Evolutionary conservation across 2,888 invertebrate genomes (phyloP), one percentile per base, ranked within the genome.

Genomic region (Rotaria magnacalcarata): DNA sequence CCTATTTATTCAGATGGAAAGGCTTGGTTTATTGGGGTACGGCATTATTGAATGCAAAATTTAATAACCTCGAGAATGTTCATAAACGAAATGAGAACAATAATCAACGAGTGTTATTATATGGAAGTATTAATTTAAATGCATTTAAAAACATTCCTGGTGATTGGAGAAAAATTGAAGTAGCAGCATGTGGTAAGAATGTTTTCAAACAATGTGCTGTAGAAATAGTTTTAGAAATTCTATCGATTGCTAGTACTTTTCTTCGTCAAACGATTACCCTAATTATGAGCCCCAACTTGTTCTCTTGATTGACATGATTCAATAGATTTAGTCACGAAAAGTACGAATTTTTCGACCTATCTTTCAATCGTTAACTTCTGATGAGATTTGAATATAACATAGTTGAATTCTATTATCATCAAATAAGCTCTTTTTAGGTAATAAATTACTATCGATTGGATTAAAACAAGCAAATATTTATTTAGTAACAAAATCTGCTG

Each of bases 361-460:
- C 34, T 34, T 34, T 34, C 34, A 34, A 34, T 34, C 2, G 2
- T 34, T 34, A 34, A 2, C 34, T 34, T 34, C 34, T 2, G 34
- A 34, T 34, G 34, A n/a, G n/a, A n/a, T n/a, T n/a, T n/a, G n/a
- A n/a, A n/a, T n/a, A n/a, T n/a, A n/a, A n/a, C 47, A 47, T 47
- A 47, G 8, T 47, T 5, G 8, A 47, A 7, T 47, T 47, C 47
- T 52, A 16, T 16, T 34, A 34, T 34, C 34, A 34, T 34, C 34
- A 34, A 34, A 34, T 34, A 34, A 34, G 34, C 43, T 21, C 6
- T 75, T 43, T 80, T 47, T n/a, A 80, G 80, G 47, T 10, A 80
- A 80, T 47, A 80, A 80, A 80, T n/a, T 80, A n/a, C 19, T 80
- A n/a, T 21, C 47, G n/a, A 80, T 80, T 80, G 80, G 47, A 80